phyloP scores from a whole-genome alignment of 2,113 vertebrate genomes.

The Lamprologus speciosus region DNA sequence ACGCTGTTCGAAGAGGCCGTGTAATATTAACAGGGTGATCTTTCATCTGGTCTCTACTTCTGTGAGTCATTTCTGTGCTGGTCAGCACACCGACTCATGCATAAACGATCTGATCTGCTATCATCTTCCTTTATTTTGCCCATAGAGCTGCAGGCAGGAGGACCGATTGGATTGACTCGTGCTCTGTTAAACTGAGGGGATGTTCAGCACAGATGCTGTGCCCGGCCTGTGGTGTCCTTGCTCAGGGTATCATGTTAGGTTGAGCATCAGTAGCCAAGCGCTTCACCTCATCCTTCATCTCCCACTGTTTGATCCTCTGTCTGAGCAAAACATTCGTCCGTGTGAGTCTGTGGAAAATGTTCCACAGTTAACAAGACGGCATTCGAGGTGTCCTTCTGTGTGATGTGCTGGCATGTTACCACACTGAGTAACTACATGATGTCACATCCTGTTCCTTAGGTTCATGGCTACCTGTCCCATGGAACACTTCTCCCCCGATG shows the following conservation, averaged over 20 bases:
- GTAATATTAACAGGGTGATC: rapidly evolving
- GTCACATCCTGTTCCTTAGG: not conserved
- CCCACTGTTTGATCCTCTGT: not conserved
- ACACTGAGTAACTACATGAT: not conserved
- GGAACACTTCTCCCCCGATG: not conserved
- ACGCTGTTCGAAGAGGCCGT: not conserved
- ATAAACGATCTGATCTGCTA: not conserved
- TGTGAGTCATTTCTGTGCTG: not conserved
- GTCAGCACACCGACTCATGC: not conserved
- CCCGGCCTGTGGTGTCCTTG: not conserved
- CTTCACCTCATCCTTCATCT: not conserved
- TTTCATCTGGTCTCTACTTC: not conserved
- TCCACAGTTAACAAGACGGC: not conserved
- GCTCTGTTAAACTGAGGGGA: not conserved
- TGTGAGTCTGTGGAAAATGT: not conserved
- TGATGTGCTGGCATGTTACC: not conserved
- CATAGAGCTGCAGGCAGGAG: not conserved
- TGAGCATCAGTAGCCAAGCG: not conserved
- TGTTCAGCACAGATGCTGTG: not conserved
- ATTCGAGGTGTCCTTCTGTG: not conserved
- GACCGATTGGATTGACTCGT: rapidly evolving
- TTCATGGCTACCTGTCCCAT: not conserved
- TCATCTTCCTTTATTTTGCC: not conserved
- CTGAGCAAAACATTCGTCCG: rapidly evolving
- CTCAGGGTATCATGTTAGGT: not conserved